Base-by-base conservation (phyloP, 35 echinoderm and acorn worm genomes). In the Apostichopus californicus region DNA sequence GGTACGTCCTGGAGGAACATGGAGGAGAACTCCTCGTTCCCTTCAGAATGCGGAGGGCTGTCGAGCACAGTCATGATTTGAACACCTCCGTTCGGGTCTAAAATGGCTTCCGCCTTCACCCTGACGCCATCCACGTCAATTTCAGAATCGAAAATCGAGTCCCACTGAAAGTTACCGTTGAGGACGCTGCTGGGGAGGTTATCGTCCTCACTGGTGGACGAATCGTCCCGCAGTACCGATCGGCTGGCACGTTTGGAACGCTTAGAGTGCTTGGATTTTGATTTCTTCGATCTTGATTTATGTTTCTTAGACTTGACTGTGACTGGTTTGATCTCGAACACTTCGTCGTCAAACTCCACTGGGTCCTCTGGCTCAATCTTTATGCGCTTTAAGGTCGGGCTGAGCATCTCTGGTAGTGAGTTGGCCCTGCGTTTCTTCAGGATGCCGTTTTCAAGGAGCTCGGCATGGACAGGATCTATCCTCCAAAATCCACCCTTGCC, bases 401-500 rank as follows among this genome's bases (percentile, higher is more conserved):
- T n/a, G 20, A 78, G 14, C 22, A 94, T 77, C 70, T 94, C 93
- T 23, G 89, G 79, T n/a, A 91, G 89, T 0, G 93, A 93, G n/a
- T 77, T 94, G 56, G 73, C 87, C 17, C 97, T 86, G 9, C 97
- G 71, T 90, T 99, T 99, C 78, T 99, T 99, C 91, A 94, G 95
- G 26, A 99, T 92, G 34, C 97, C 97, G 54, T 94, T 99, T 77
- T 99, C 97, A 7, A 99, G 93, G 55, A 96, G 84, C 21, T 99
- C 97, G 3, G 97, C 97, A 80, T 99, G 97, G 79, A 93, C 92
- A 1, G 97, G 97, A 80, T 99, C 97, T 56, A 99, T 99, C 79
- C 93, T 91, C 97, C 97, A 99, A 93, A 99, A 99, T 68, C 97
- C 97, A n/a, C 97, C 97, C 77, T 99, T 99, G 1, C 95, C 97